Evolutionary conservation across 2,113 vertebrate species (phyloP), one percentile per base, ranked within the genome.

Genomic region (Pampusana beccarii): DNA sequence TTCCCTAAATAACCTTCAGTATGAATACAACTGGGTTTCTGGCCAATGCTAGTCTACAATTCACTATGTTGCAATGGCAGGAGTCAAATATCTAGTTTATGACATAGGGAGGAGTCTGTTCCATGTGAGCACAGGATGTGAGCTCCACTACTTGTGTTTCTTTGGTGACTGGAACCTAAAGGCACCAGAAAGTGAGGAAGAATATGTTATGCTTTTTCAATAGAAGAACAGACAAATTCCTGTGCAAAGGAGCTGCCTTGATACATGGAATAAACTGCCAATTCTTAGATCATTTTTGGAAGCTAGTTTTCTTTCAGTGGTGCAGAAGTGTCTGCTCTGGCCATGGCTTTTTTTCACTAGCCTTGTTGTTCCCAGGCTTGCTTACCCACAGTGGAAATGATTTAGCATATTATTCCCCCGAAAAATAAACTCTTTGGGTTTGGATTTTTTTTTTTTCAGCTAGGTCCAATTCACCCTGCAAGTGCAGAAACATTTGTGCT

Each of bases 31-130:
- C 13, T 10, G 5, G 3, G 2, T 51, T 91, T 86, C 46, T 87
- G 20, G 23, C 7, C 3, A 13, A 15, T 16, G 29, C 81, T 87
- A 2, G 16, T 34, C 23, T 71, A 9, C 24, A 40, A 0, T 74
- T 83, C 13, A 6, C 7, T 78, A 10, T 0, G 0, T 15, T 58
- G 13, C 16, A 67, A 18, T 13, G 3, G 16, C 0, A 0, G 10
- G 19, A 73, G 10, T 33, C 4, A 61, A 48, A 60, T 71, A 82
- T 94, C 64, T 13, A 36, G 7, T 53, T 72, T 44, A 33, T 61
- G 65, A 26, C 9, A 25, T 3, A 50, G 16, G 31, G 26, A 0
- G 3, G 2, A 3, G 2, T 29, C 20, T 79, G 16, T 38, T 81
- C 67, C 53, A 33, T 29, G 14, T 53, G 2, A 67, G 21, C 26